Evolutionary conservation across 2,797 vertebrate genomes (phyloP).

Genomic region (Moxostoma hubbsi): DNA sequence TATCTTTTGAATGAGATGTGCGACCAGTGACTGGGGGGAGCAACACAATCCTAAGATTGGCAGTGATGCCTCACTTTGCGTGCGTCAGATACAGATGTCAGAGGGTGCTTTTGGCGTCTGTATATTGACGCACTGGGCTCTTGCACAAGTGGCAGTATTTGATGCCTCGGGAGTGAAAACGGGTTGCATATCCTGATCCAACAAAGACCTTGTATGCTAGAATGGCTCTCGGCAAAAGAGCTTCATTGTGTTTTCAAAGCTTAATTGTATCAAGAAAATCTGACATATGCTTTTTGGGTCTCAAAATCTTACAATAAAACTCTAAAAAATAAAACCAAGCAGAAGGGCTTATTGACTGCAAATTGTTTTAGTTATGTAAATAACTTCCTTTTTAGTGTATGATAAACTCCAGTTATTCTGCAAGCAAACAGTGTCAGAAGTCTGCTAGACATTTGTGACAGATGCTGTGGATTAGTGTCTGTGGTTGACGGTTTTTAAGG

Average conservation of each 20-base stretch:
- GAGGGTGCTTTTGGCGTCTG: too few relatives aligned
- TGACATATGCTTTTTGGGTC: background rate
- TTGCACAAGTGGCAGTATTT: too few relatives aligned
- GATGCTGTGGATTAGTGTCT: conserved; percentile 18
- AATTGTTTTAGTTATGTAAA: background rate
- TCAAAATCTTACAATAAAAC: background rate
- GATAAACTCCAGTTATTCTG: background rate
- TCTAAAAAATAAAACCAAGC: background rate
- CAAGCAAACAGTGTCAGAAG: background rate
- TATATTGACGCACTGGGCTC: too few relatives aligned
- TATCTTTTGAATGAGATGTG: too few relatives aligned
- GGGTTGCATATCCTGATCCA: background rate
- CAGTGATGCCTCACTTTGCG: too few relatives aligned
- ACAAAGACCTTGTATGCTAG: background rate
- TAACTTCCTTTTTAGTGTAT: background rate
- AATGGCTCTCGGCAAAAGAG: too few relatives aligned
- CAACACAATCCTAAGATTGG: too few relatives aligned
- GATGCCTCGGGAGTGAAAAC: too few relatives aligned
- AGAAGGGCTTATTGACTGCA: background rate
- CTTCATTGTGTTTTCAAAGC: too few relatives aligned
- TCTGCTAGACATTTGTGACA: conserved; percentile 20
- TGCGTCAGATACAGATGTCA: too few relatives aligned
- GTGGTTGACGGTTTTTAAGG: conserved; percentile 17
- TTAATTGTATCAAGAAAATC: background rate
- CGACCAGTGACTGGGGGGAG: too few relatives aligned